A percentile compares a stretch with the other conserved stretches of the same genome.
These are phyloP conservation scores for Branchellion lobata DNA, from an alignment of 2,888 invertebrate genomes.

Conservation along the genomic window DNA sequence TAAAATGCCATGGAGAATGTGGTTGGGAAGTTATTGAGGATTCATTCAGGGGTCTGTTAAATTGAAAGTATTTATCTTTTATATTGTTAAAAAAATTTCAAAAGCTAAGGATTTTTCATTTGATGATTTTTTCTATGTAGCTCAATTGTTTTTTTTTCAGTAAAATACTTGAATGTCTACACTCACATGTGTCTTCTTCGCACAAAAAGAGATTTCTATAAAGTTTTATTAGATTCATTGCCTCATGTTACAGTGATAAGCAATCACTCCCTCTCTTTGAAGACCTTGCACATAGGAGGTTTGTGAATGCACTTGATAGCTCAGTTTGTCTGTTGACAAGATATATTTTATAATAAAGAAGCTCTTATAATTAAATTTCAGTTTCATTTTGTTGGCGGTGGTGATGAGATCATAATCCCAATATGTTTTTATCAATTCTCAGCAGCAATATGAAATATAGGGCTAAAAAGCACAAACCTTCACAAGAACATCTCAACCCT, in stretches of 20 bases:
- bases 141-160: neutral
- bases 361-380: too few relatives aligned
- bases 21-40: slow-evolving; percentile 1
- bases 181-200: slow-evolving; percentile 28
- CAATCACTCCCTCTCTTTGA: slow-evolving; percentile 7
- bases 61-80: neutral
- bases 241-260: slow-evolving; percentile 22
- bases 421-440: neutral
- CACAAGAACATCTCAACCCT: too few relatives aligned
- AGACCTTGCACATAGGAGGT: slow-evolving; percentile 31
- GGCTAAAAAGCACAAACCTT: too few relatives aligned
- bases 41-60: neutral
- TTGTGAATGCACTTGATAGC: too few relatives aligned
- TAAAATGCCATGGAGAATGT: slow-evolving; percentile 11
- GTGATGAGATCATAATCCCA: neutral
- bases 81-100: neutral
- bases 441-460: too few relatives aligned
- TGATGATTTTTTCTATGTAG: neutral
- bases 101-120: too few relatives aligned
- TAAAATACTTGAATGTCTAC: slow-evolving; percentile 33
- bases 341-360: neutral
- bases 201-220: slow-evolving; percentile 22
- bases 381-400: neutral
- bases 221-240: slow-evolving; percentile 11
- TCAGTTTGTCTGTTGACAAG: neutral